Base-by-base conservation (phyloP, 2,113 vertebrate species). In the Cololabis saira region DNA sequence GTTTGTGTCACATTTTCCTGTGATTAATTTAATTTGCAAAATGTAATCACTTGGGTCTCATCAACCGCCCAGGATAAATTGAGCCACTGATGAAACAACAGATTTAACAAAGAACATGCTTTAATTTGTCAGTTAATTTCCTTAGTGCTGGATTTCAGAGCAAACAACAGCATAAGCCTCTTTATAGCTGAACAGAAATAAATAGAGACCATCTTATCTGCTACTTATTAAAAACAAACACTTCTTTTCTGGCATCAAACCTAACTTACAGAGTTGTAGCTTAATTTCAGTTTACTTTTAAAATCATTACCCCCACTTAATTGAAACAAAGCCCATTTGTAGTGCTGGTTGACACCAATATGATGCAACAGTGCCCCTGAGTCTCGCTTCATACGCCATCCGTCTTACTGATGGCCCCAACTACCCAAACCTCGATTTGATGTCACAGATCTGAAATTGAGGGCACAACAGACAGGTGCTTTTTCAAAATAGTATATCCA, bases 371-470 rank as follows among this genome's bases (percentile, higher is more conserved):
- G 7, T 45, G 61, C 42, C 27, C 45, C 19, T 24, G 42, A 17
- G 58, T 22, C 58, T 68, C n/a, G n/a, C n/a, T n/a, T n/a, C n/a
- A n/a, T n/a, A n/a, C n/a, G n/a, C n/a, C n/a, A 58, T 81, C 53
- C 68, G 68, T 83, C 73, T 71, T 68, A 54, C 58, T 67, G 69
- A 77, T 72, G 73, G 49, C 48, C 51, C 56, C 24, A 71, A 77
- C 71, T 74, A 78, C 67, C 54, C 22, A 37, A 81, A 52, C 53
- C 41, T 62, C 44, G 1, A 76, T 78, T 70, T 57, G 63, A 64
- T 76, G 69, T 67, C 80, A 41, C 65, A 71, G 71, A 81, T 70
- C 76, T 61, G 42, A 77, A 79, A 81, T 76, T 5, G 56, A 83
- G 78, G 82, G 61, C 77, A 78, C 53, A 63, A 67, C 58, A 51